phyloP scores from a whole-genome alignment of 2,113 vertebrate species.

The Sphaerodactylus townsendi region DNA sequence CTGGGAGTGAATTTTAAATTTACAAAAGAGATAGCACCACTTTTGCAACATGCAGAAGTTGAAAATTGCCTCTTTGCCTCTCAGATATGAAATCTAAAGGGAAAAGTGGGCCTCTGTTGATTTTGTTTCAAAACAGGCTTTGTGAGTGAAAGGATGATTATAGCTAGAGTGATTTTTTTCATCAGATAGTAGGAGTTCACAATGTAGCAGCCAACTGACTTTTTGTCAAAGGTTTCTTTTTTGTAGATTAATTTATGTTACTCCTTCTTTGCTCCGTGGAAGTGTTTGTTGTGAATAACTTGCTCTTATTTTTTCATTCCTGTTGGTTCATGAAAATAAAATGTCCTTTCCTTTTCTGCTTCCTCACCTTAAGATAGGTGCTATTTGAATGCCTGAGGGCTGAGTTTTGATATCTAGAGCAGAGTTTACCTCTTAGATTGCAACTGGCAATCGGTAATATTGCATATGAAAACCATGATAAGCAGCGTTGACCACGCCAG shows the following conservation, averaged over 20 bases:
- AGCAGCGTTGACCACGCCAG: neutral
- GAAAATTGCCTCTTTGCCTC: conserved; percentile 9
- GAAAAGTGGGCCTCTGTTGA: neutral
- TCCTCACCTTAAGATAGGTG: neutral
- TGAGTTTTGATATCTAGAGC: neutral
- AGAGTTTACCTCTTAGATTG: neutral
- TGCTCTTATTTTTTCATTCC: neutral
- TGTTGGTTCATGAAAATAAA: neutral
- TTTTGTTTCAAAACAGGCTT: neutral
- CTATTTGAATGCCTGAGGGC: neutral
- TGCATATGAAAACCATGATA: neutral
- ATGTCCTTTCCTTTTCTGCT: neutral
- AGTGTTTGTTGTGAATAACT: neutral
- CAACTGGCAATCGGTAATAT: neutral
- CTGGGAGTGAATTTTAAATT: conserved; percentile 11
- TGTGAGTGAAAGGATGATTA: neutral
- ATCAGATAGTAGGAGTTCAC: neutral
- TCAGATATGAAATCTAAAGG: neutral
- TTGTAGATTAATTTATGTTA: neutral
- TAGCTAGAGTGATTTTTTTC: neutral
- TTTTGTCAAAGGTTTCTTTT: neutral
- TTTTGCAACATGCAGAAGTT: neutral
- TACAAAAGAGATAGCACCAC: neutral
- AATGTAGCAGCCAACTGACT: neutral
- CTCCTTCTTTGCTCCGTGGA: neutral